Evolutionary conservation across 2,113 vertebrate species (phyloP), one percentile per base, ranked within the genome.

Genomic region (Origma solitaria): DNA sequence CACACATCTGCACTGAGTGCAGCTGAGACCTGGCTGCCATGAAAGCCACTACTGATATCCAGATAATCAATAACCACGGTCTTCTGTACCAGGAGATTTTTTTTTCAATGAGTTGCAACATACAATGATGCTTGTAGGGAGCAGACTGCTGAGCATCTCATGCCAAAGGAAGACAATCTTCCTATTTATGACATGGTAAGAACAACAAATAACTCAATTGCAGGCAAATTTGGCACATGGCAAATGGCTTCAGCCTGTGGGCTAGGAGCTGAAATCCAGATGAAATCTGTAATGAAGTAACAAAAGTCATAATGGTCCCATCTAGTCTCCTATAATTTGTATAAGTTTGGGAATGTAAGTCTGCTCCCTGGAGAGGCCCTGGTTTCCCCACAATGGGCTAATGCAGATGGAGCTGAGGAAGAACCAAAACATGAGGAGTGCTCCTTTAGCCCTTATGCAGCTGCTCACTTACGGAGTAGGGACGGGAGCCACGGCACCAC

Each of bases 341-440:
- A 8, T 10, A 47, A 45, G 61, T 84, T 79, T 54, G 81, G 81
- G 58, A 82, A 57, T 1, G 2, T 35, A 5, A 3, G 2, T n/a
- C 20, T 45, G 64, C 42, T 94, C 64, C 79, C 68, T 50, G 38
- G n/a, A 76, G 33, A 92, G 50, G 54, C 38, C 14, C 45, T 30
- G 37, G 25, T 17, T n/a, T 58, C 35, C 58, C 44, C 6, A 2
- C 2, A 2, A 33, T 2, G 38, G n/a, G 15, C 50, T 57, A 8
- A 31, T 4, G 72, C 18, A 64, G 40, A 23, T 2, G 4, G n/a
- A 66, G 38, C 9, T 25, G 50, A 28, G 71, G 25, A 57, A 79
- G 58, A 72, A 57, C 17, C 42, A 35, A 10, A 13, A 13, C 0
- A 0, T 1, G 2, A 62, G 49, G 49, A 21, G 21, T 3, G 1